phyloP scores from a whole-genome alignment of 1,140 invertebrate genomes.

The Drosophila albomicans region DNA sequence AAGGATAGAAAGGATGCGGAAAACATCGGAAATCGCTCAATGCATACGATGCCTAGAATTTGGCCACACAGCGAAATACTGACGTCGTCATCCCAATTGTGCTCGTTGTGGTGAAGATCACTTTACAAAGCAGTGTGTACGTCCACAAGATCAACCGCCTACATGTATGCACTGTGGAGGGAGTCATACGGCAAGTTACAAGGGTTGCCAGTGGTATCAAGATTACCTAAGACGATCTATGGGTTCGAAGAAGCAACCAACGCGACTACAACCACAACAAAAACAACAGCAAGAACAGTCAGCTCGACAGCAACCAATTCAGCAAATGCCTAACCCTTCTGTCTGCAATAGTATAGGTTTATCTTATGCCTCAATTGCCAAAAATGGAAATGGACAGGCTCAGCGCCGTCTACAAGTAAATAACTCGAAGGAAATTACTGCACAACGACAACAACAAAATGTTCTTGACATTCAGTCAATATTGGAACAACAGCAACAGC shows the following conservation, averaged over 20 bases:
- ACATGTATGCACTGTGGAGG: slow-evolving; percentile 12
- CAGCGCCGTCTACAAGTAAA: neutral
- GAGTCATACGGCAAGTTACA: neutral
- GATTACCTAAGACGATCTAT: slow-evolving; percentile 28
- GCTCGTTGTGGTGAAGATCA: slow-evolving; percentile 26
- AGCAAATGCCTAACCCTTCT: neutral
- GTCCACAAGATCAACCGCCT: slow-evolving; percentile 1
- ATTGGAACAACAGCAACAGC: slow-evolving; percentile 17
- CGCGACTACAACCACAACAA: neutral
- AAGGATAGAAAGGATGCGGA: slow-evolving; percentile 6
- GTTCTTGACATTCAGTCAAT: slow-evolving; percentile 2
- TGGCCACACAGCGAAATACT: slow-evolving; percentile 23
- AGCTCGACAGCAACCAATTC: too few relatives aligned
- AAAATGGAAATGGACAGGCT: neutral
- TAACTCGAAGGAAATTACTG: neutral
- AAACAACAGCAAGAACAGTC: neutral
- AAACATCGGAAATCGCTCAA: slow-evolving; percentile 16
- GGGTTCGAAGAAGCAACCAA: neutral
- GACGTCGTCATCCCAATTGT: slow-evolving; percentile 17
- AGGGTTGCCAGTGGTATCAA: slow-evolving; percentile 16
- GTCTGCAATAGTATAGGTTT: too few relatives aligned
- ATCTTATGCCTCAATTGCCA: too few relatives aligned
- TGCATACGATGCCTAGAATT: slow-evolving; percentile 10
- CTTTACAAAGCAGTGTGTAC: neutral
- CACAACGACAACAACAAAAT: slow-evolving; percentile 8